Percentiles rank a stretch among this genome's conserved stretches.
These are phyloP conservation scores for Heliconius melpomene DNA, from an alignment of 1,140 invertebrate species.

Conservation along the genomic window DNA sequence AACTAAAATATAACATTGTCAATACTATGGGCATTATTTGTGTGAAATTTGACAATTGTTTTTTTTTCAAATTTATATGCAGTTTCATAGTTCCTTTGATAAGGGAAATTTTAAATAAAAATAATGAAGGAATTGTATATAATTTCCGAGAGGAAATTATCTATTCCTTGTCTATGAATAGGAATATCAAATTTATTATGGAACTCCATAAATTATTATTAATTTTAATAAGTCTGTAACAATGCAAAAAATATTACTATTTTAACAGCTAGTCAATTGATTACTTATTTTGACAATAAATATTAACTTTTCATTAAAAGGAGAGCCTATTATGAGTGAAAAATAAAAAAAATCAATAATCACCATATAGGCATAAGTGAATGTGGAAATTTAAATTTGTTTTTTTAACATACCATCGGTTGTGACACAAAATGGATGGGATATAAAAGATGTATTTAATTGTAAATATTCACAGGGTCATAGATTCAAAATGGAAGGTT, in stretches of 20 bases:
- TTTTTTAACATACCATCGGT: not conserved
- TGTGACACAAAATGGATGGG: slow-evolving; percentile 7
- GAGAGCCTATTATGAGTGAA: not conserved
- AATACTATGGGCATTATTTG: not conserved
- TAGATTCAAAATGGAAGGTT: not conserved
- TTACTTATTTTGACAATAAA: slow-evolving; percentile 19
- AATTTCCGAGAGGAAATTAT: not conserved
- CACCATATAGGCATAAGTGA: not conserved
- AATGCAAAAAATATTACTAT: not conserved
- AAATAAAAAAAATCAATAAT: not conserved
- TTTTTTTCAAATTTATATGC: not conserved
- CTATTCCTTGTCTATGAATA: not conserved
- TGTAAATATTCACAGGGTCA: slow-evolving; percentile 10
- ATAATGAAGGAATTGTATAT: not conserved
- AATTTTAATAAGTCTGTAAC: not conserved
- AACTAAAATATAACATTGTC: not conserved
- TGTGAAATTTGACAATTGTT: not conserved
- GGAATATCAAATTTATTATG: not conserved
- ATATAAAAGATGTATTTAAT: not conserved
- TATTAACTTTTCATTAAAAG: not conserved
- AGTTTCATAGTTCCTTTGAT: not conserved
- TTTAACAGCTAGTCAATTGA: slow-evolving; percentile 11
- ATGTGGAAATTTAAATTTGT: not conserved
- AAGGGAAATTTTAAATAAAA: not conserved
- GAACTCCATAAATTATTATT: not conserved